These are phyloP conservation scores for Callimorpha dominula DNA, from an alignment of 2,888 invertebrate genomes.

Conservation along the genomic window DNA sequence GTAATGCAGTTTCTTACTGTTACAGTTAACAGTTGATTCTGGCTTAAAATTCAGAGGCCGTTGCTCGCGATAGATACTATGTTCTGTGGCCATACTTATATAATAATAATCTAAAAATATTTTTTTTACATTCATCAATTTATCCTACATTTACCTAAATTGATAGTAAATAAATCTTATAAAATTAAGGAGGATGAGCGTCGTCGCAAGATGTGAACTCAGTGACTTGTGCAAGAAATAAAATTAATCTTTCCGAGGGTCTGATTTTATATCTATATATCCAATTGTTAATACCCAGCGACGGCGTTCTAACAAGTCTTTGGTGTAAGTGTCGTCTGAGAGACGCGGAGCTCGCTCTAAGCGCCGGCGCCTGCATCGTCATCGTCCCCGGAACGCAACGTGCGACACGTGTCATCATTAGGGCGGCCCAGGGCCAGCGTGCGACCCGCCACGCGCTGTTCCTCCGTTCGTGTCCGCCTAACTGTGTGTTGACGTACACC, in stretches of 20 bases:
- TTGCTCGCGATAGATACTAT: neutral
- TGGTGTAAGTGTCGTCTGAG: neutral
- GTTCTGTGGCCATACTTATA: neutral
- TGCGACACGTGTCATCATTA: constrained; percentile 12
- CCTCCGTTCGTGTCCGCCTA: constrained; percentile 53
- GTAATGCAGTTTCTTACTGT: neutral
- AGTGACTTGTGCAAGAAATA: neutral
- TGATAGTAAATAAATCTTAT: neutral
- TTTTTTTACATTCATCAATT: neutral
- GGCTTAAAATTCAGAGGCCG: neutral
- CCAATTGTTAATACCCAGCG: neutral
- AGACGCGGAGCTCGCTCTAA: neutral
- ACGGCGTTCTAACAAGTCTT: constrained; percentile 2
- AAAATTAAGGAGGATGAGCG: no score
- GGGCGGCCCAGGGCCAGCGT: constrained; percentile 42
- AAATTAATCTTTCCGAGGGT: neutral
- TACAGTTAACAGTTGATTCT: neutral
- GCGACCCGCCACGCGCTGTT: constrained; percentile 68
- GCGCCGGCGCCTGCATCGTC: neutral
- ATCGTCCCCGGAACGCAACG: constrained; percentile 4
- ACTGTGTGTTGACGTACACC: constrained; percentile 32
- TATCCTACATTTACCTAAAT: neutral
- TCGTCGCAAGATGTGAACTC: neutral
- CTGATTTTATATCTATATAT: neutral
- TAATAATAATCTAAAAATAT: neutral